These are phyloP conservation scores for Chaetorhynchus papuensis DNA, from an alignment of 2,113 vertebrate species.

Conservation along the genomic window DNA sequence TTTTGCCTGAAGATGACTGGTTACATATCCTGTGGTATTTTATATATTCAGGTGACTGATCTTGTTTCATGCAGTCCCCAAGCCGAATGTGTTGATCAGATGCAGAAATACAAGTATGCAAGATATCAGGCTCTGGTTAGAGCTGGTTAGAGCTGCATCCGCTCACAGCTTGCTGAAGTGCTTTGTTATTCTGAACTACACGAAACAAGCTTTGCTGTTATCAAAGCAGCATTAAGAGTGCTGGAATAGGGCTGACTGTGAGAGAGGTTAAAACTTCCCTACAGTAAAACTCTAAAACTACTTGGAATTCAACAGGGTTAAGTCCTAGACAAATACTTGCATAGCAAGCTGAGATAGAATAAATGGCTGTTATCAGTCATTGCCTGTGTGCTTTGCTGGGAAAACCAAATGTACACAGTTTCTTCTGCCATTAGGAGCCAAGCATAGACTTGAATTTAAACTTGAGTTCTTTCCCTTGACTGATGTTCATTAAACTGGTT, in stretches of 20 bases:
- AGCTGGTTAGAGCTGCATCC: not conserved
- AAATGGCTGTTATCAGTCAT: conserved; percentile 1
- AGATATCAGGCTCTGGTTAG: not conserved
- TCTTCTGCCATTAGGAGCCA: not conserved
- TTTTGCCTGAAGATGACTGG: not conserved
- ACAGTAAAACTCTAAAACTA: not conserved
- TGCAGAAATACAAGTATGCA: not conserved
- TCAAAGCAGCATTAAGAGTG: not conserved
- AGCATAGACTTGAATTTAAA: conserved; percentile 15
- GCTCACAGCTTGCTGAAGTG: not conserved
- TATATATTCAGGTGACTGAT: not conserved
- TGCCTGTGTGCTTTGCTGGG: not conserved
- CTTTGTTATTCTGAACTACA: not conserved
- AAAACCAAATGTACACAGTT: not conserved
- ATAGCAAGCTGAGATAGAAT: not conserved
- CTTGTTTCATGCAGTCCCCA: not conserved
- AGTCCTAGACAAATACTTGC: conserved; percentile 20
- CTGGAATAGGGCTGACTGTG: not conserved
- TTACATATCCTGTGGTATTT: not conserved
- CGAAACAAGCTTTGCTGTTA: not conserved
- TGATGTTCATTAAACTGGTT: not conserved
- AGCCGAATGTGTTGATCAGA: not conserved
- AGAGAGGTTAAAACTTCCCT: not conserved
- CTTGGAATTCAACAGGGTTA: not conserved
- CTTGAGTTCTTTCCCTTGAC: not conserved